phyloP scores from a whole-genome alignment of 2,797 vertebrate genomes.

The Oreonectes daqikongensis region DNA sequence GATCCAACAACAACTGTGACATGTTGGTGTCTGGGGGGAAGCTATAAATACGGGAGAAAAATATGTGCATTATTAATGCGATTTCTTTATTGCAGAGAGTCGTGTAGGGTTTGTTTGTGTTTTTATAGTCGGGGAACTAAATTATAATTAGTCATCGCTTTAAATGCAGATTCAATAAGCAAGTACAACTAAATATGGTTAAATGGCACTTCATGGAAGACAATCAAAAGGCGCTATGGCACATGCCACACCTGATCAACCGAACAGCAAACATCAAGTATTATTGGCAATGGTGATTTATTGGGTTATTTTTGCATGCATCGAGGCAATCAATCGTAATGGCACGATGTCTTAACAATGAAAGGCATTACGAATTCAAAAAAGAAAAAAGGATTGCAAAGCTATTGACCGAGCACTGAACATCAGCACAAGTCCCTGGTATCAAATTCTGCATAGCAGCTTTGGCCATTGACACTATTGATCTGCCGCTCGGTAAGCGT shows the following conservation, averaged over 20 bases:
- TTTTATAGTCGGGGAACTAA: conserved; percentile 30
- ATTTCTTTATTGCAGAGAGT: conserved; percentile 9
- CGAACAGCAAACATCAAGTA: conserved; percentile 40
- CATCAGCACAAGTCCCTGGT: conserved; percentile 71
- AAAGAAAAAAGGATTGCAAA: conserved; percentile 70
- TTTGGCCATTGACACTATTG: conserved; percentile 74
- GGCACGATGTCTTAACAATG: conserved; percentile 49
- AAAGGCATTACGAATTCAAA: conserved; percentile 71
- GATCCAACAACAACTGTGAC: conserved; percentile 86
- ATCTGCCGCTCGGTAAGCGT: conserved; percentile 68
- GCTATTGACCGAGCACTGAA: conserved; percentile 70
- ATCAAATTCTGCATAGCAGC: conserved; percentile 76
- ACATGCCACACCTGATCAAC: conserved; percentile 49
- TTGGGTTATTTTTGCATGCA: conserved; percentile 52
- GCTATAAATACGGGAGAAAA: conserved; percentile 79
- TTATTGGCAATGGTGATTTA: conserved; percentile 56
- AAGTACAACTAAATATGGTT: conserved; percentile 20
- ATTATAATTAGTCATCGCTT: conserved; percentile 41
- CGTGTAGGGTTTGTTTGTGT: conserved; percentile 10
- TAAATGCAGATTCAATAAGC: conserved; percentile 28
- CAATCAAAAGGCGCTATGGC: neutral
- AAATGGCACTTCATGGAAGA: conserved; percentile 14
- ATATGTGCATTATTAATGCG: conserved; percentile 18
- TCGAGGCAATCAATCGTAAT: conserved; percentile 49
- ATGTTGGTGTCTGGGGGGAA: conserved; percentile 82